These are phyloP conservation scores for Drosophila neocordata DNA, from an alignment of 1,140 invertebrate genomes.

Conservation along the genomic window DNA sequence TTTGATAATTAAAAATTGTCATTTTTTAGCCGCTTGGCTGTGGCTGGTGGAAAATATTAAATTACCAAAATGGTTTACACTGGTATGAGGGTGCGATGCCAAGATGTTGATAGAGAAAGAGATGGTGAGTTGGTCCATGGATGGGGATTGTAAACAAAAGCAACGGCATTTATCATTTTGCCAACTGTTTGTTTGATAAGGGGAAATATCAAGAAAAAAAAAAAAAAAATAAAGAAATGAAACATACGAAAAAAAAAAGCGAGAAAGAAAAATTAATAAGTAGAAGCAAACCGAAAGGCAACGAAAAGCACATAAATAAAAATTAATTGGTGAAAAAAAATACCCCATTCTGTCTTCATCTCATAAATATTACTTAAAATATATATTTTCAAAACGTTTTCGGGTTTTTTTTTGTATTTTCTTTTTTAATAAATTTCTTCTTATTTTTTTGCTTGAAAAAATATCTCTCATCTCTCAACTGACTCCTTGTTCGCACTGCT, in stretches of 20 bases:
- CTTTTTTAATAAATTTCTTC: not conserved
- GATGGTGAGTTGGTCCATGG: not conserved
- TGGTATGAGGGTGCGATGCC: not conserved
- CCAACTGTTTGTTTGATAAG: slow-evolving; percentile 81
- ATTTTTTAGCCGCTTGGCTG: slow-evolving; percentile 68
- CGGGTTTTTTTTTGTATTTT: not conserved
- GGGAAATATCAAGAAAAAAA: slow-evolving; percentile 46
- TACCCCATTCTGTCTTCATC: slow-evolving; percentile 11
- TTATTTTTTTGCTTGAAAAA: not conserved
- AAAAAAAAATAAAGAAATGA: slow-evolving; percentile 25
- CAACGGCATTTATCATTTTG: slow-evolving; percentile 77
- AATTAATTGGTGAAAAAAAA: slow-evolving; percentile 59
- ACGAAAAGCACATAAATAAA: slow-evolving; percentile 60
- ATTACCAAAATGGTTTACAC: slow-evolving; percentile 33
- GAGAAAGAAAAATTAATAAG: slow-evolving; percentile 15
- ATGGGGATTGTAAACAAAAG: slow-evolving; percentile 39
- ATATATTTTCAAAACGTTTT: slow-evolving; percentile 46
- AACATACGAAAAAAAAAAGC: slow-evolving; percentile 22
- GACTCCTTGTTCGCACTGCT: slow-evolving; percentile 18
- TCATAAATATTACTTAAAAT: slow-evolving; percentile 77
- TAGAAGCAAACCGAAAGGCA: slow-evolving; percentile 15
- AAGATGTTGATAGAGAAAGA: not conserved
- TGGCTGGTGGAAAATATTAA: slow-evolving; percentile 47
- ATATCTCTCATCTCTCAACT: slow-evolving; percentile 2
- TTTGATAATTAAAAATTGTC: slow-evolving; percentile 83